Evolutionary conservation across 2,113 vertebrate species (phyloP), one percentile per base, ranked within the genome.

Genomic region (Siphamia tubifer): DNA sequence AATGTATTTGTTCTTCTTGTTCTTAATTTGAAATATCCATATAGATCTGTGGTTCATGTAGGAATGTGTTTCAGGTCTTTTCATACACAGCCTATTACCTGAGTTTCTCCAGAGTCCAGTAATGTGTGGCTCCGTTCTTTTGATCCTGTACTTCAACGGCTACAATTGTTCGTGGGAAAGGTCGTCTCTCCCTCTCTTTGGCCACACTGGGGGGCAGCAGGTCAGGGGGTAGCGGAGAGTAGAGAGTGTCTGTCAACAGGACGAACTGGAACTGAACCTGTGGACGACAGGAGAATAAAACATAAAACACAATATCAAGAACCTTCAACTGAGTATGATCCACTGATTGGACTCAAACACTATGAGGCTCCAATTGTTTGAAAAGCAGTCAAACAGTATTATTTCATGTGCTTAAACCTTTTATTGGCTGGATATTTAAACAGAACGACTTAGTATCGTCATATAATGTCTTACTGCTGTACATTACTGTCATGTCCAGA

Each of bases 181-280:
- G 95, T 3, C 95, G 92, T 4, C 91, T 95, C 88, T 98, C 96
- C 1, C 96, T 86, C 76, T 97, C 98, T 64, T 94, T 94, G 74
- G 95, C 94, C 0, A 94, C 93, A 15, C 94, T 94, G 0, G 95
- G 91, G 23, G 97, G 96, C 82, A 99, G 91, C 51, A 99, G 91
- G 77, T 99, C 98, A 0, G 96, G 94, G 1, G 96, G 96, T 19
- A 99, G 92, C 0, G 98, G 98, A 0, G 98, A 99, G 90, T 99
- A 99, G 13, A 98, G 92, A 0, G 97, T 99, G 89, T 99, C 97
- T 0, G 98, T 99, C 86, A 99, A 88, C 77, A 99, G 91, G 39
- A 98, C 95, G 0, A 99, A 99, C 92, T 99, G 98, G 93, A 99
- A 99, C 92, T 99, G 96, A 21, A 99, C 98, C 98, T 99, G 89